Evolutionary conservation across 2,888 invertebrate species (phyloP), one percentile per base, ranked within the genome.

Genomic region (Pseudanteris insignis): DNA sequence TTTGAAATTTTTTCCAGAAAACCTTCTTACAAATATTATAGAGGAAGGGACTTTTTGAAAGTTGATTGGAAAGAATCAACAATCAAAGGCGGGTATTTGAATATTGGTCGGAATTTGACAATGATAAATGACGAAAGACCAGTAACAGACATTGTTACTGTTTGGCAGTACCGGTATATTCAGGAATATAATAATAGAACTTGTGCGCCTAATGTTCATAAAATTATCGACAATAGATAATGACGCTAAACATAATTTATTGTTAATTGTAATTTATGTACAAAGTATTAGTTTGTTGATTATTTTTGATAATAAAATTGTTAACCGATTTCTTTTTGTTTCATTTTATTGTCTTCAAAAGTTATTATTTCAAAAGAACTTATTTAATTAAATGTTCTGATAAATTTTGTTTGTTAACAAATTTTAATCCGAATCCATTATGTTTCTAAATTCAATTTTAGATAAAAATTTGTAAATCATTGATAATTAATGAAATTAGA

Each of bases 1-100:
- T n/a, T n/a, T n/a, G n/a, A n/a, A n/a, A n/a, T n/a, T n/a, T 18
- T 8, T 38, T 40, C 10, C 10, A 43, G 41, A 18, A 43, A 30
- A 32, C 41, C 41, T n/a, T 24, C 11, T 2, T 43, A 43, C 11
- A 2, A 32, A 8, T 43, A 32, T 8, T 12, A 12, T 6, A 24
- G 10, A 32, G 21, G 9, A 3, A 32, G 32, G 6, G n/a, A 24
- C 5, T 3, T 12, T n/a, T 4, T 32, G 1, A 18, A n/a, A 3
- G 7, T 43, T 2, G 18, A 43, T 2, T 43, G 41, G 41, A 1
- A 43, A 2, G 24, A 24, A 13, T 43, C 41, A 8, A 32, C 11
- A n/a, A 1, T n/a, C n/a, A 8, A 14, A 5, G 41, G 41, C 7
- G 41, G 41, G 7, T 43, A 43, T 13, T 21, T 43, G 12, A 32